Evolutionary conservation across 1,140 invertebrate genomes (phyloP).

Genomic region (Drosophila novamexicana): DNA sequence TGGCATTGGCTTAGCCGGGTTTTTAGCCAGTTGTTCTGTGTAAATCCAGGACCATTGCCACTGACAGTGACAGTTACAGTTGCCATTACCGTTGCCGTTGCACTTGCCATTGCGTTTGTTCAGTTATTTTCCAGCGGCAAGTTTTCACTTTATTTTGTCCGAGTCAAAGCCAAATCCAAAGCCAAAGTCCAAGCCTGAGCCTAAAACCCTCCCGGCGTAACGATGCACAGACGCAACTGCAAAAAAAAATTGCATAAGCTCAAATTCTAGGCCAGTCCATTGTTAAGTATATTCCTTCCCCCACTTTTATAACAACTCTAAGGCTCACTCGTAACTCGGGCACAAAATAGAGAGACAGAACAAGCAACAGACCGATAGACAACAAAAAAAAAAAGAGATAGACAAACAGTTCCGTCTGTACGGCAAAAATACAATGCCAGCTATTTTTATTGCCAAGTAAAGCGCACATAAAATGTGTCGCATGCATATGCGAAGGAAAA

Average conservation of each 20-base stretch:
- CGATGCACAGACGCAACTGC: slow-evolving; percentile 16
- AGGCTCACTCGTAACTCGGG: slow-evolving; percentile 63
- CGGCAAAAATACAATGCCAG: slow-evolving; percentile 76
- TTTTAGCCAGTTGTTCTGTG: slow-evolving; percentile 25
- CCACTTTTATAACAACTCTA: slow-evolving; percentile 42
- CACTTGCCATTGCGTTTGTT: slow-evolving; percentile 11
- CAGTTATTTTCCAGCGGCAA: slow-evolving; percentile 55
- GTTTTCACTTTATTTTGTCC: slow-evolving; percentile 74
- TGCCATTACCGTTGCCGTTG: slow-evolving; percentile 6
- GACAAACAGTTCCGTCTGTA: slow-evolving; percentile 42
- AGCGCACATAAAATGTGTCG: slow-evolving; percentile 77
- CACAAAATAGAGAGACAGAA: slow-evolving; percentile 3
- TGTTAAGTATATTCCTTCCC: slow-evolving; percentile 39
- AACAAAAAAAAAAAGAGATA: slow-evolving; percentile 5
- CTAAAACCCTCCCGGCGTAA: slow-evolving; percentile 39
- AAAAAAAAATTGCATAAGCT: slow-evolving; percentile 66
- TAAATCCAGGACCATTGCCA: slow-evolving; percentile 33
- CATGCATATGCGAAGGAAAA: slow-evolving; percentile 62
- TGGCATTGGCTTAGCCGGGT: slow-evolving; percentile 48
- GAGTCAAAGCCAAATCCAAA: slow-evolving; percentile 56
- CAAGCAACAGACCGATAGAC: slow-evolving; percentile 35
- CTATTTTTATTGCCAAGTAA: slow-evolving; percentile 78
- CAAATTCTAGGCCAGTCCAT: slow-evolving; percentile 66
- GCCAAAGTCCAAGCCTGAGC: slow-evolving; percentile 61
- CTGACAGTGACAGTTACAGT: slow-evolving; percentile 53